A percentile compares a stretch with the other conserved stretches of the same genome.
Evolutionary conservation across 2,113 vertebrate genomes (phyloP).

Genomic region (Cervus canadensis): DNA sequence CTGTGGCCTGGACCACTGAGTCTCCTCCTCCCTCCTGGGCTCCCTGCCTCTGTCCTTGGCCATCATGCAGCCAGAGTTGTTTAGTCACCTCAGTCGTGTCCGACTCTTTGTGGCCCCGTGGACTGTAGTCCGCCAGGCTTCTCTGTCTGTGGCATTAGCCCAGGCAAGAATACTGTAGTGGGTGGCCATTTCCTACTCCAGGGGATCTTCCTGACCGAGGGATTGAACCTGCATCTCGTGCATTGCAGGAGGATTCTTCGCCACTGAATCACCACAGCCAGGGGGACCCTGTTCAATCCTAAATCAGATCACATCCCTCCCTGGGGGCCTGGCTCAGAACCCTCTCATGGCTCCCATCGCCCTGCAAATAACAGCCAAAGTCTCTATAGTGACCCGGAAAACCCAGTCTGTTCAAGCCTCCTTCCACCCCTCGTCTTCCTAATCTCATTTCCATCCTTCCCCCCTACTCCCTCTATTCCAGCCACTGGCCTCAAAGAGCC

Average conservation of each 20-base stretch:
- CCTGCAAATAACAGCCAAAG: neutral
- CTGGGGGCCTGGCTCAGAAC: neutral
- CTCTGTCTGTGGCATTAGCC: neutral
- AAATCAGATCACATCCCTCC: neutral
- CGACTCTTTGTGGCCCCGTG: neutral
- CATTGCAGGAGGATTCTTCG: neutral
- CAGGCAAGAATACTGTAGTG: neutral
- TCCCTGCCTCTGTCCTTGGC: neutral
- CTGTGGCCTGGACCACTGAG: neutral
- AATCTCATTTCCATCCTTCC: neutral
- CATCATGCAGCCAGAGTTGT: neutral
- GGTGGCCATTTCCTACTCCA: neutral
- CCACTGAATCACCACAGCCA: neutral
- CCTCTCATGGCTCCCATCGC: neutral
- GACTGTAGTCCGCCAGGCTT: neutral
- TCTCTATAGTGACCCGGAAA: neutral
- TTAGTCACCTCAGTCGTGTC: neutral
- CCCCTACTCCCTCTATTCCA: neutral
- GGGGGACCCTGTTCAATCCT: neutral
- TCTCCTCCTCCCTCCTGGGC: neutral
- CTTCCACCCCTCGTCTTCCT: neutral
- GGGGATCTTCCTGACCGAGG: neutral
- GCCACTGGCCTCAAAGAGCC: neutral
- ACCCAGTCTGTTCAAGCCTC: neutral
- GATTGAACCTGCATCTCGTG: neutral